A percentile compares a stretch with the other conserved stretches of the same genome.
phyloP scores from a whole-genome alignment of 2,888 invertebrate genomes.

The Dynastes tityus region DNA sequence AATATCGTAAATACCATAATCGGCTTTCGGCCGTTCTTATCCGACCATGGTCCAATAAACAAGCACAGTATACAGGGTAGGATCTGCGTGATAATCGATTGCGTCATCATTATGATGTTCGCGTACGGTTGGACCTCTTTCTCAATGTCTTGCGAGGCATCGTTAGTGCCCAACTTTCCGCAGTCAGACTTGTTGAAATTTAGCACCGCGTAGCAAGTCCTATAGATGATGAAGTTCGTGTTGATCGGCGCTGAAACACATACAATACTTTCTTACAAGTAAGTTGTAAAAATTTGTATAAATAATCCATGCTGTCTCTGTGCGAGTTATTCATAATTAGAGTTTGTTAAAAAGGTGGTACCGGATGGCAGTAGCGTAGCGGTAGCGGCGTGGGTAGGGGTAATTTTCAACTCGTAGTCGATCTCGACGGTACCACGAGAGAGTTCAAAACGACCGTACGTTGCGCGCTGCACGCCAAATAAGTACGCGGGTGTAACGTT shows the following conservation, averaged over 20 bases:
- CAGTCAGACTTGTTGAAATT: slow-evolving; percentile 77
- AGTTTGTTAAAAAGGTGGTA: too few relatives aligned
- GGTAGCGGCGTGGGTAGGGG: too few relatives aligned
- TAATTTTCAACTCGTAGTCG: too few relatives aligned
- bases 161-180: slow-evolving; percentile 72
- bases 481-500: too few relatives aligned
- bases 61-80: slow-evolving; percentile 78
- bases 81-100: slow-evolving; percentile 30
- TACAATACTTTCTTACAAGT: too few relatives aligned
- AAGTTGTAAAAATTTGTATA: too few relatives aligned
- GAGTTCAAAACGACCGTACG: too few relatives aligned
- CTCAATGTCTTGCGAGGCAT: slow-evolving; percentile 72
- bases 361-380: too few relatives aligned
- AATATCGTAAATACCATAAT: slow-evolving; percentile 35
- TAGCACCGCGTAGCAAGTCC: slow-evolving; percentile 78
- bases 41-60: slow-evolving; percentile 87
- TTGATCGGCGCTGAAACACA: slow-evolving; percentile 73
- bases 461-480: too few relatives aligned
- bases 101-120: slow-evolving; percentile 75
- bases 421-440: too few relatives aligned
- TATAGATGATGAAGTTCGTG: slow-evolving; percentile 80
- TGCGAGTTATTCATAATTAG: too few relatives aligned
- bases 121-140: slow-evolving; percentile 78
- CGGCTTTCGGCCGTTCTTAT: slow-evolving; percentile 72
- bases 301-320: too few relatives aligned